These are phyloP conservation scores for Octopus sinensis DNA, from an alignment of 1,140 invertebrate genomes.

Conservation along the genomic window DNA sequence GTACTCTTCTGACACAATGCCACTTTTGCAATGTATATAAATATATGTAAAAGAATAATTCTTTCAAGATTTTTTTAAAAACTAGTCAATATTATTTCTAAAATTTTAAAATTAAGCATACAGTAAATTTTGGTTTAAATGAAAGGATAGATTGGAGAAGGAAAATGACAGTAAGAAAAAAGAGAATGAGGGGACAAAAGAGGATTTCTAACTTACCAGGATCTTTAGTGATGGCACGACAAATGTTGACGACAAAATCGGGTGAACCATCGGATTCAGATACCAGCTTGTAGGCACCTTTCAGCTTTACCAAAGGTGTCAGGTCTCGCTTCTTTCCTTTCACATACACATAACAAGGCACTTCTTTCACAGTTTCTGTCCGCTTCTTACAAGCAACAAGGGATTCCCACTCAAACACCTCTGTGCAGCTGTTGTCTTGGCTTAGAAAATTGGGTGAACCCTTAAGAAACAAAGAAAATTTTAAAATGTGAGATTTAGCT, in stretches of 20 bases:
- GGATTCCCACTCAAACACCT: slow-evolving; percentile 49
- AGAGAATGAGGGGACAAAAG: no score
- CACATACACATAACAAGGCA: slow-evolving; percentile 43
- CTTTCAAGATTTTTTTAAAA: no score
- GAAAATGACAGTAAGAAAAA: no score
- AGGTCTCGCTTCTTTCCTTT: slow-evolving; percentile 39
- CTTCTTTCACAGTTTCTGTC: slow-evolving; percentile 35
- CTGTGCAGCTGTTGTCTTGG: slow-evolving; percentile 33
- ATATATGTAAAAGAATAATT: no score
- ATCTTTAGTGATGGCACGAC: slow-evolving; percentile 41
- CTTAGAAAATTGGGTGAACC: slow-evolving; percentile 43
- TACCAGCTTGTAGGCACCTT: slow-evolving; percentile 42
- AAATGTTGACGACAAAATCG: slow-evolving; percentile 50
- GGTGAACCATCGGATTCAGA: slow-evolving; percentile 21
- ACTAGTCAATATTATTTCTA: no score
- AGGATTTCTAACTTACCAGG: slow-evolving; percentile 27
- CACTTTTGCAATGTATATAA: no score
- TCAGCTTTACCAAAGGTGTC: slow-evolving; percentile 42
- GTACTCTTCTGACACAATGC: no score
- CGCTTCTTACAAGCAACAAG: slow-evolving; percentile 34
- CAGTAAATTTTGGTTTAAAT: no score
- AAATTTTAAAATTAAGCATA: no score
- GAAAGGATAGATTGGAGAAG: no score
- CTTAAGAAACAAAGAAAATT: slow-evolving; percentile 30
- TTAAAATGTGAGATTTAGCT: background rate